Percentiles rank a stretch among this genome's conserved stretches.
Evolutionary conservation across 92 coral and sea anemone species (phyloP).

Genomic region (Heteractis magnifica): DNA sequence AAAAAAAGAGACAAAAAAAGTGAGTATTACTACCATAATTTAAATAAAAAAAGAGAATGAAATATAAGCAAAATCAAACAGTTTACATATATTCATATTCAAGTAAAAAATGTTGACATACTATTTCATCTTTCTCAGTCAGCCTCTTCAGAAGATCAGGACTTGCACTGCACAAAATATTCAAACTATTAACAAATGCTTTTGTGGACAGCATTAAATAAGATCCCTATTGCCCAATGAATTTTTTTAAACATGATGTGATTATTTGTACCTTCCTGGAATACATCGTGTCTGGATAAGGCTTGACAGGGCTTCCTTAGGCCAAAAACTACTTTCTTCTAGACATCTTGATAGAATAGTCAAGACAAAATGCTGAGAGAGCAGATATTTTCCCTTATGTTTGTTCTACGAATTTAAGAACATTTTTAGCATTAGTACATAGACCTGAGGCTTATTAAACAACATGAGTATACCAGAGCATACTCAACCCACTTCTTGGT

Average conservation of each 20-base stretch:
- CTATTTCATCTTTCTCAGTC: slow-evolving; percentile 76
- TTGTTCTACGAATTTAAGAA: slow-evolving; percentile 12
- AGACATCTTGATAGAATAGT: slow-evolving; percentile 68
- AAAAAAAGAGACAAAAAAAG: no score
- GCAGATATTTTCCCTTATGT: slow-evolving; percentile 21
- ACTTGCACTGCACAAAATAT: slow-evolving; percentile 53
- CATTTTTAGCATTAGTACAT: neutral
- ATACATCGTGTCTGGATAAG: slow-evolving; percentile 71
- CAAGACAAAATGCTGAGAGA: slow-evolving; percentile 84
- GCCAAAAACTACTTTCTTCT: slow-evolving; percentile 76
- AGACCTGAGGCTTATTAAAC: no score
- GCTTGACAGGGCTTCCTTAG: slow-evolving; percentile 59
- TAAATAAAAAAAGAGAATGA: no score
- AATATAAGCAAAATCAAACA: neutral
- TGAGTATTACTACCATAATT: no score
- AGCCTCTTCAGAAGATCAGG: slow-evolving; percentile 56
- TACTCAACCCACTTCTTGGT: no score
- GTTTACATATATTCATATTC: neutral
- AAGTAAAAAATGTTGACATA: slow-evolving; percentile 33
- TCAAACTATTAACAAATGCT: neutral
- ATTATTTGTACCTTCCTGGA: slow-evolving; percentile 72
- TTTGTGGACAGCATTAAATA: no score
- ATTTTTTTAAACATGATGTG: neutral
- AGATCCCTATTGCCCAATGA: no score
- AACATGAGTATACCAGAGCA: no score